phyloP scores from a whole-genome alignment of 2,888 invertebrate species.

The Drepanosiphum platanoidis region DNA sequence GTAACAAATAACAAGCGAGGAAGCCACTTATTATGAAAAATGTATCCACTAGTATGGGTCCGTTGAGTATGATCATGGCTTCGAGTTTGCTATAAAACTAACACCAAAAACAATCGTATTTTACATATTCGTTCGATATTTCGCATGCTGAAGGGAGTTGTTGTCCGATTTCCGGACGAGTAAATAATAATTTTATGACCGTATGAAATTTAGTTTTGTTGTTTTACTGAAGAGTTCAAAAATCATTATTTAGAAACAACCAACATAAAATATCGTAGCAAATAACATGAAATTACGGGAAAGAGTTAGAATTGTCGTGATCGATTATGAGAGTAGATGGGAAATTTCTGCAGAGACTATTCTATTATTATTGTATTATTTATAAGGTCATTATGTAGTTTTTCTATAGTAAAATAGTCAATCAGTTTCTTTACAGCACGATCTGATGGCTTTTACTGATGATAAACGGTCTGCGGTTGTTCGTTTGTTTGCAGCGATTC shows the following conservation, averaged over 20 bases:
- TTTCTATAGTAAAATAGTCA: too few relatives aligned
- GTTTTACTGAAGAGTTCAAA: too few relatives aligned
- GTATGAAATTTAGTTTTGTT: too few relatives aligned
- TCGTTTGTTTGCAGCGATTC: too few relatives aligned
- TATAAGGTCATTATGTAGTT: neutral
- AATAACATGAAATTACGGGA: too few relatives aligned
- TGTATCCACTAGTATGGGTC: conserved; percentile 65
- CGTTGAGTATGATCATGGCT: conserved; percentile 65
- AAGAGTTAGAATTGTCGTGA: too few relatives aligned
- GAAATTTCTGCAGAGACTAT: neutral
- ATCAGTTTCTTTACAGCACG: too few relatives aligned
- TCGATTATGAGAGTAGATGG: neutral
- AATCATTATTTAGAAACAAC: too few relatives aligned
- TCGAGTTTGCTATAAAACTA: conserved; percentile 63
- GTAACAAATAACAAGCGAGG: conserved; percentile 64
- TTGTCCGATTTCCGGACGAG: too few relatives aligned
- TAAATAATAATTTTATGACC: too few relatives aligned
- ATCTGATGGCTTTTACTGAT: neutral
- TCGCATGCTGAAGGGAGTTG: too few relatives aligned
- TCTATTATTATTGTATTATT: neutral
- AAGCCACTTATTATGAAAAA: conserved; percentile 66
- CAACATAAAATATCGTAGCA: too few relatives aligned
- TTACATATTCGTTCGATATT: neutral
- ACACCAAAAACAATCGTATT: conserved; percentile 4
- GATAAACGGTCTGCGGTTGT: neutral